A percentile compares a stretch with the other conserved stretches of the same genome.
phyloP scores from a whole-genome alignment of 2,113 vertebrate species.

The Carlito syrichta region DNA sequence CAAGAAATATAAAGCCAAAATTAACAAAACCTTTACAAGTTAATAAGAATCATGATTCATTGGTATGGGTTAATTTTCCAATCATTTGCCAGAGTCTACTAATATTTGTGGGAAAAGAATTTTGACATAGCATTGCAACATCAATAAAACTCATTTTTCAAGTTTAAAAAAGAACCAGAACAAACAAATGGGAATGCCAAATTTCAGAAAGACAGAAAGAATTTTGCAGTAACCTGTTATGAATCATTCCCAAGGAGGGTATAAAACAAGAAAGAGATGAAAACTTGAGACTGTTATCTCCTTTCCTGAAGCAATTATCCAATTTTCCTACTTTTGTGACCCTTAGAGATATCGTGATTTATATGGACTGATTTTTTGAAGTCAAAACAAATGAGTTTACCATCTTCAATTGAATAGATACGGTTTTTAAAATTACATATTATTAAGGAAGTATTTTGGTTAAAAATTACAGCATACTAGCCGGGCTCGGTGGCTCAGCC shows the following conservation, averaged over 20 bases:
- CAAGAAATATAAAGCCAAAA: conserved; percentile 41
- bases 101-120: conserved; percentile 70
- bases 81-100: conserved; percentile 64
- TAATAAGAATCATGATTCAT: conserved; percentile 40
- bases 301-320: not conserved
- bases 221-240: not conserved
- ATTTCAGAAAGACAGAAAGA: not conserved
- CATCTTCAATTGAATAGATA: not conserved
- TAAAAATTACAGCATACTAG: not conserved
- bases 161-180: conserved; percentile 65
- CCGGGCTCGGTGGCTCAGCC: too few relatives aligned
- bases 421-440: not conserved
- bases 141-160: conserved; percentile 70
- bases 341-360: not conserved
- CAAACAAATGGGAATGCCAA: conserved; percentile 53
- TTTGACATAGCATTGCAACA: conserved; percentile 46
- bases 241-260: not conserved
- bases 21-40: conserved; percentile 48
- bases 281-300: not conserved
- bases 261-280: conserved; percentile 9
- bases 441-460: not conserved
- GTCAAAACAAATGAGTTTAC: not conserved
- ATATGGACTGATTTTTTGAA: not conserved
- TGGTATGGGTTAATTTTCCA: conserved; percentile 63
- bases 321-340: not conserved